phyloP scores from a whole-genome alignment of 1,140 invertebrate genomes.

The Berghia stephanieae region DNA sequence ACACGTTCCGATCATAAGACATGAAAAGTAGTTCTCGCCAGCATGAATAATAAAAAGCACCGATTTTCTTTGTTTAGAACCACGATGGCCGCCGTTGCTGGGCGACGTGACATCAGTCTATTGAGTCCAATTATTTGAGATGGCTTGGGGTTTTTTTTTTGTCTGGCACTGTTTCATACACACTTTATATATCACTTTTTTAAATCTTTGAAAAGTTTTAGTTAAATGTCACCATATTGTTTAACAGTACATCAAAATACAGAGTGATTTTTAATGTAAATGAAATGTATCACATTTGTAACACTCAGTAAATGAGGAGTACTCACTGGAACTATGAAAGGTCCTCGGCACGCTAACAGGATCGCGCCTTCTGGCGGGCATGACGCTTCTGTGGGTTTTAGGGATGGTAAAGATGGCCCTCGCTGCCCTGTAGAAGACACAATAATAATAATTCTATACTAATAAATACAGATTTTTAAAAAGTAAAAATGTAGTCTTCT shows the following conservation, averaged over 20 bases:
- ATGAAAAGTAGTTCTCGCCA: too few relatives aligned
- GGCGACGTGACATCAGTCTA: too few relatives aligned
- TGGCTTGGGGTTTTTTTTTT: too few relatives aligned
- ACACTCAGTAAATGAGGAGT: too few relatives aligned
- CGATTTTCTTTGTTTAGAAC: too few relatives aligned
- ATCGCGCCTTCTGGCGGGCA: conserved; percentile 30
- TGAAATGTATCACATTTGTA: too few relatives aligned
- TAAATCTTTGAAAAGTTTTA: neutral
- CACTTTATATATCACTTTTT: neutral
- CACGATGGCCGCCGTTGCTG: too few relatives aligned
- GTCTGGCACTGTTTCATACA: too few relatives aligned
- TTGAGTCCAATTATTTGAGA: too few relatives aligned
- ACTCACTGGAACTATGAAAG: neutral
- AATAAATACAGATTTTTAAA: neutral
- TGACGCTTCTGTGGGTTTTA: neutral
- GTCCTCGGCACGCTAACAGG: conserved; percentile 5
- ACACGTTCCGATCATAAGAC: too few relatives aligned
- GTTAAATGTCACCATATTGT: neutral
- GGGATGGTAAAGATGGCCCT: neutral
- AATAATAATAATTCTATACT: neutral
- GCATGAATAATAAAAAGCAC: too few relatives aligned
- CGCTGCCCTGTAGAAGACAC: conserved; percentile 14
- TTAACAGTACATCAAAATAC: too few relatives aligned
- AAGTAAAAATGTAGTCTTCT: neutral
- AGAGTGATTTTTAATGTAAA: neutral